Conservation (phyloP, 2,113 vertebrate genomes). For the Prinia subflava region DNA sequence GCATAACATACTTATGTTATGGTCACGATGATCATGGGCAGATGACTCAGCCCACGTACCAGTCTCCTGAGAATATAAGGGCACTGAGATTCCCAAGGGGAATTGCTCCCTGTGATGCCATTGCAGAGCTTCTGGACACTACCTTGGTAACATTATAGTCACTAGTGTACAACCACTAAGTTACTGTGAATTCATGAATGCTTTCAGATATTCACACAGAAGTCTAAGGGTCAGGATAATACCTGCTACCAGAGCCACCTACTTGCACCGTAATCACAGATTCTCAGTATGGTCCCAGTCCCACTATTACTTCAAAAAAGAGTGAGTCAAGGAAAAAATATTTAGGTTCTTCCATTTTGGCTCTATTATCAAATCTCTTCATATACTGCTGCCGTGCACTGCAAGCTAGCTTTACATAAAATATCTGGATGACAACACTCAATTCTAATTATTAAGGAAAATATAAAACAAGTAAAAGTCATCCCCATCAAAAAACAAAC, state of each 20-base stretch:
- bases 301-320: neutral
- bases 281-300: neutral
- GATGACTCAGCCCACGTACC: accelerated
- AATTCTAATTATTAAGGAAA: neutral
- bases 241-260: neutral
- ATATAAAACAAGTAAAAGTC: neutral
- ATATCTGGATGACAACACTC: neutral
- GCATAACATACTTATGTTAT: no score
- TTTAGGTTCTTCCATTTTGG: neutral
- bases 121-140: neutral
- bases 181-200: neutral
- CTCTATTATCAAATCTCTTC: neutral
- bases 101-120: neutral
- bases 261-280: neutral
- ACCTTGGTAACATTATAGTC: neutral
- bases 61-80: accelerated
- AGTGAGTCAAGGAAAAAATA: neutral
- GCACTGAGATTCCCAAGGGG: neutral
- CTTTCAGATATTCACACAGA: neutral
- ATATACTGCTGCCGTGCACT: neutral
- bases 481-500: neutral
- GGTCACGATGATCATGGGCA: neutral
- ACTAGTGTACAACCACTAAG: accelerated
- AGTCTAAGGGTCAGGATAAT: neutral
- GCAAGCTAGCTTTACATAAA: neutral